Evolutionary conservation across 2,888 invertebrate species (phyloP).

Genomic region (Drosophila pullipes): DNA sequence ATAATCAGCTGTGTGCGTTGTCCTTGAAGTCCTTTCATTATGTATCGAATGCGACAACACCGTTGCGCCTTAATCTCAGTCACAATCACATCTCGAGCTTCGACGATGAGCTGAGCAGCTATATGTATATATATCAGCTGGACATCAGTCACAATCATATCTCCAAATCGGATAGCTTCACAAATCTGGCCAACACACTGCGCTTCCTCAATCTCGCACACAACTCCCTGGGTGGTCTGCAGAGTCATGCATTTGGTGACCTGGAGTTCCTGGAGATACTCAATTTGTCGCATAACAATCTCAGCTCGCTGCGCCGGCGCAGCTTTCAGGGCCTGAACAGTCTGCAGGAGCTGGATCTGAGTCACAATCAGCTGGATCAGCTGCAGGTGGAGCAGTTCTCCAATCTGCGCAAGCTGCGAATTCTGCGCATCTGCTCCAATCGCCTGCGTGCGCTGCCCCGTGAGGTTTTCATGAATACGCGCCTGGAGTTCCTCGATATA

Average conservation of each 20-base stretch:
- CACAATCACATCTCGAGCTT: slow-evolving; percentile 87
- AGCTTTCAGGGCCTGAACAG: slow-evolving; percentile 91
- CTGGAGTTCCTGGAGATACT: slow-evolving; percentile 90
- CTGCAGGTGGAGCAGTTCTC: slow-evolving; percentile 93
- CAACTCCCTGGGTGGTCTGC: slow-evolving; percentile 90
- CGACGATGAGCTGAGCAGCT: slow-evolving; percentile 84
- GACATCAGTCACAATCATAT: slow-evolving; percentile 91
- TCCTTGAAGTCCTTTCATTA: slow-evolving; percentile 90
- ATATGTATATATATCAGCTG: slow-evolving; percentile 89
- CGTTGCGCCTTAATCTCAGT: slow-evolving; percentile 92
- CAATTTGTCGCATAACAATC: slow-evolving; percentile 90
- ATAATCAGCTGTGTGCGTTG: slow-evolving; percentile 90
- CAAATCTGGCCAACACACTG: slow-evolving; percentile 88
- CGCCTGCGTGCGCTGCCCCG: slow-evolving; percentile 90
- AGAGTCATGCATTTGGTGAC: slow-evolving; percentile 91
- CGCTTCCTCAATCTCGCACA: slow-evolving; percentile 90
- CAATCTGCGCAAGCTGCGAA: slow-evolving; percentile 90
- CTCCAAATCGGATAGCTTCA: slow-evolving; percentile 89
- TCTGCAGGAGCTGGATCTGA: slow-evolving; percentile 92
- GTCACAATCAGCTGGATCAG: slow-evolving; percentile 91
- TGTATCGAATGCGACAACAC: slow-evolving; percentile 88
- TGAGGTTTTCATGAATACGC: slow-evolving; percentile 92
- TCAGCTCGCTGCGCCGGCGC: slow-evolving; percentile 90
- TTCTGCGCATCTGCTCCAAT: slow-evolving; percentile 91
- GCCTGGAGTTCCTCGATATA: slow-evolving; percentile 92